A percentile compares a stretch with the other conserved stretches of the same genome.
phyloP scores from a whole-genome alignment of 2,888 invertebrate genomes.

The Epsilonema sp. region DNA sequence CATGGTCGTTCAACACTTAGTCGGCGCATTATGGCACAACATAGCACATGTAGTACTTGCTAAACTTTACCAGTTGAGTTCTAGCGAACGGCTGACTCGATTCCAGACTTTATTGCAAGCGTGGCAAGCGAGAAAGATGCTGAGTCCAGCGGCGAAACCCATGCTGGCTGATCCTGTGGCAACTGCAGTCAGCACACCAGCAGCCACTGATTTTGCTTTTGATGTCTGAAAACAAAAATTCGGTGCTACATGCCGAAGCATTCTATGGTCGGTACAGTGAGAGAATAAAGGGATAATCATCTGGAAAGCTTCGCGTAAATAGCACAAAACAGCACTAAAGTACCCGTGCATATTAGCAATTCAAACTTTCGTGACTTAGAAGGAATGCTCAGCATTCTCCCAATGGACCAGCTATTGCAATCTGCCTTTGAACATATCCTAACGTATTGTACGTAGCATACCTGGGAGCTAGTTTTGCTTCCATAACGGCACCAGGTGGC shows the following conservation, averaged over 20 bases:
- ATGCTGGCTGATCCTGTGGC: neutral
- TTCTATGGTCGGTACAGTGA: too few relatives aligned
- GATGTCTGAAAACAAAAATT: neutral
- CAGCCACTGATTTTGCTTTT: neutral
- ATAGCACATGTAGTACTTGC: too few relatives aligned
- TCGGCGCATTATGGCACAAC: too few relatives aligned
- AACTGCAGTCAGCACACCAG: neutral
- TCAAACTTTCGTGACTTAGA: too few relatives aligned
- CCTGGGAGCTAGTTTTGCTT: slow-evolving; percentile 18
- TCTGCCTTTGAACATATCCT: too few relatives aligned
- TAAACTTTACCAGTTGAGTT: neutral
- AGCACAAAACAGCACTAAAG: neutral
- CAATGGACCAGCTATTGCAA: too few relatives aligned
- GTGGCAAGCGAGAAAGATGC: neutral
- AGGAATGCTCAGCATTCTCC: too few relatives aligned
- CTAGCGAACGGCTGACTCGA: neutral
- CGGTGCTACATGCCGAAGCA: too few relatives aligned
- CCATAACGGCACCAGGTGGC: slow-evolving; percentile 27
- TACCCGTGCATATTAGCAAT: neutral
- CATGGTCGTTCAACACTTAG: too few relatives aligned
- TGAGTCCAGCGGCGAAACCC: neutral
- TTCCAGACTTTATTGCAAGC: neutral
- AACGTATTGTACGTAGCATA: neutral
- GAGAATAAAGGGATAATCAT: too few relatives aligned
- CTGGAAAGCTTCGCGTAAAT: neutral